Percentiles rank a stretch among this genome's conserved stretches.
phyloP scores from a whole-genome alignment of 2,113 vertebrate species.

The Microcebus griseorufus region DNA sequence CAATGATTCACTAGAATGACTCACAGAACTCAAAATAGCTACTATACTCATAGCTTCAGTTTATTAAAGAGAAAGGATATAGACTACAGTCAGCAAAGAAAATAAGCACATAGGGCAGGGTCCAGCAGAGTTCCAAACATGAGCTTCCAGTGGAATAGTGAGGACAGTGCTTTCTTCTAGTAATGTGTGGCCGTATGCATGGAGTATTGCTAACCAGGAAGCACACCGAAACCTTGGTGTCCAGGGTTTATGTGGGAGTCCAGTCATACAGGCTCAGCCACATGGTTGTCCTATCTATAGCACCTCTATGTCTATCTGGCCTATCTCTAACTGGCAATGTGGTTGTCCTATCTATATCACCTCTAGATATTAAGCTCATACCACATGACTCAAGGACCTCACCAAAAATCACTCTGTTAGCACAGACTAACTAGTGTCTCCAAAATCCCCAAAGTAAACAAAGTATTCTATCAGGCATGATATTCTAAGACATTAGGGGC shows the following conservation, averaged over 20 bases:
- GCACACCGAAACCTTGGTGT: background rate
- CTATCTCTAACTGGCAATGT: no score
- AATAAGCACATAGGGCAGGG: background rate
- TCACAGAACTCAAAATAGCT: no score
- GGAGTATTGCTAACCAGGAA: background rate
- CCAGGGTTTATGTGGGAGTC: background rate
- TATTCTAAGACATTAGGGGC: background rate
- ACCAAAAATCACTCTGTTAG: background rate
- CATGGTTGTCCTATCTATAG: no score
- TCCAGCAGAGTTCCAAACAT: background rate
- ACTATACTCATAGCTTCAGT: no score
- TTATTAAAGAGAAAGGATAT: background rate
- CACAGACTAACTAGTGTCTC: background rate
- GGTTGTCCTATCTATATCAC: background rate
- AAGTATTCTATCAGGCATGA: background rate
- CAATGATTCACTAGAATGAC: no score
- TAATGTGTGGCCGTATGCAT: background rate
- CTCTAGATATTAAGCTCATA: background rate
- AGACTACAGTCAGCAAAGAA: background rate
- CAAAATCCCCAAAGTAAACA: background rate
- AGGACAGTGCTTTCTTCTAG: background rate
- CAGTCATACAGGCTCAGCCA: no score
- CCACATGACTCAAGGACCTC: background rate
- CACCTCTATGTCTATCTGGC: no score
- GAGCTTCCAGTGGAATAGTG: background rate